These are phyloP conservation scores for Odontophorus gujanensis DNA, from an alignment of 2,113 vertebrate genomes.

Conservation along the genomic window DNA sequence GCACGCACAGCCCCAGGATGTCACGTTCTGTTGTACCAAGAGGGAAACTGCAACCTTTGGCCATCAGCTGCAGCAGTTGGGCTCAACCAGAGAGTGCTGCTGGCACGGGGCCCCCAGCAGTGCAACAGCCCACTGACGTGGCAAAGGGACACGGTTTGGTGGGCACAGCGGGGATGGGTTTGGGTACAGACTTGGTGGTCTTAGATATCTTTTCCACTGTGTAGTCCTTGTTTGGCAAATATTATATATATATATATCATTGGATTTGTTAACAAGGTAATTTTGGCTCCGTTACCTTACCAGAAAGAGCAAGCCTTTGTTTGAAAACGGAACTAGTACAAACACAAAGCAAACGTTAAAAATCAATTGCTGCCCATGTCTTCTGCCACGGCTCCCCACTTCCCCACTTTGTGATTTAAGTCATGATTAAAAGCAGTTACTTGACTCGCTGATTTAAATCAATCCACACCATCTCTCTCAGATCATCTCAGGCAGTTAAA, in stretches of 20 bases:
- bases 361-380: not conserved
- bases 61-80: not conserved
- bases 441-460: constrained; percentile 38
- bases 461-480: not conserved
- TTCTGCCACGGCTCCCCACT: not conserved
- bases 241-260: too few relatives aligned
- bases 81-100: rapidly evolving
- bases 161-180: too few relatives aligned
- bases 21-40: not conserved
- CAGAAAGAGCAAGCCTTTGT: not conserved
- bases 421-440: constrained; percentile 7
- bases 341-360: not conserved
- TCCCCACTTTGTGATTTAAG: not conserved
- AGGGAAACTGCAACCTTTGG: not conserved
- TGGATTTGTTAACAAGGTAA: not conserved
- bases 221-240: not conserved
- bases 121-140: too few relatives aligned
- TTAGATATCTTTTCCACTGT: too few relatives aligned
- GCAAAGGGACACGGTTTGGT: too few relatives aligned
- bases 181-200: too few relatives aligned
- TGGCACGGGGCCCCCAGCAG: too few relatives aligned
- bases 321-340: not conserved
- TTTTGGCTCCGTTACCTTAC: not conserved
- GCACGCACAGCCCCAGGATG: too few relatives aligned
- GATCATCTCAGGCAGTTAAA: constrained; percentile 26